Evolutionary conservation across 2,797 vertebrate genomes (phyloP).

Genomic region (Enteromius anoplus): DNA sequence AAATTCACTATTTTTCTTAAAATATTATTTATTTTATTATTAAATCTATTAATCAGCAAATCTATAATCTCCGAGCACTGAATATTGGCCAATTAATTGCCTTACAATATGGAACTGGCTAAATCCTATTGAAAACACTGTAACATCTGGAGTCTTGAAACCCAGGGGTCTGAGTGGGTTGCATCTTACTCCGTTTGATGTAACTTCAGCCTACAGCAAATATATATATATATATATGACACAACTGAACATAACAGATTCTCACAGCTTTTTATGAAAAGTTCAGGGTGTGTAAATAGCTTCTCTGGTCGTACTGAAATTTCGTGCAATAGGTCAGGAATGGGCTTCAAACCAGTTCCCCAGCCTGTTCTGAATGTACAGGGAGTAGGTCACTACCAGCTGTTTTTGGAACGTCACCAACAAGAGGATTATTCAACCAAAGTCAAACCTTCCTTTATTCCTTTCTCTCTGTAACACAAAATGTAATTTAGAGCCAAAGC

Average conservation of each 20-base stretch:
- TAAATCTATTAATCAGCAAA: background rate
- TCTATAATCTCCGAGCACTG: background rate
- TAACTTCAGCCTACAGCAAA: background rate
- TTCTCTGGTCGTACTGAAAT: background rate
- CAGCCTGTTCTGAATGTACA: constrained; percentile 8
- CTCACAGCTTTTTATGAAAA: background rate
- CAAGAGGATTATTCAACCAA: constrained; percentile 10
- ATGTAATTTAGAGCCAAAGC: background rate
- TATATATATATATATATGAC: no score
- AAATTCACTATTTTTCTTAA: background rate
- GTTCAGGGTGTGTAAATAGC: background rate
- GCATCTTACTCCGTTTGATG: background rate
- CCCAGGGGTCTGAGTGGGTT: constrained; percentile 2
- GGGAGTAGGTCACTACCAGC: constrained; percentile 17
- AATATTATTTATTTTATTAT: no score
- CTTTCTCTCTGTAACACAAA: background rate
- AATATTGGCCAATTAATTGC: background rate
- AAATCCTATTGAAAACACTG: background rate
- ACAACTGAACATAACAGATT: background rate
- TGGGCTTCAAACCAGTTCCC: constrained; percentile 12
- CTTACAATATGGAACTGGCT: background rate
- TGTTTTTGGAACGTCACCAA: constrained; percentile 29
- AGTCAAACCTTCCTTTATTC: background rate
- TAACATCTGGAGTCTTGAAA: background rate
- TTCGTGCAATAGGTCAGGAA: background rate